Evolutionary conservation across 2,797 vertebrate species (phyloP), one percentile per base, ranked within the genome.

Genomic region (Malacoraja senta): DNA sequence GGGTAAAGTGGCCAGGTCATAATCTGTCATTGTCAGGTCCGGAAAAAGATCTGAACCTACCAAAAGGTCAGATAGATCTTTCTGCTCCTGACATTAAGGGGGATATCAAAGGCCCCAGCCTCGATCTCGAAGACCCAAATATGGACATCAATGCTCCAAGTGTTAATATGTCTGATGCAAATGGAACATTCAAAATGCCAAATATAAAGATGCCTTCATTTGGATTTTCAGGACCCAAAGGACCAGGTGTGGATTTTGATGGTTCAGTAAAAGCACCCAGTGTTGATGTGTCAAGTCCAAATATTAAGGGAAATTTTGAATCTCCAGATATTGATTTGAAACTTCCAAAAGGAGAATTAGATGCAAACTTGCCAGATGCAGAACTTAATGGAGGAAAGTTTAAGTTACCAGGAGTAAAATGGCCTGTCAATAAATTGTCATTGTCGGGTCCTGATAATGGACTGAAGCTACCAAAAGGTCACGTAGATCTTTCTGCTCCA

Each of bases 171-270:
- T 26, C 68, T 29, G 68, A 76, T 19, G 12, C 71, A 92, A 53
- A 58, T 17, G 24, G 12, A 15, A 92, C 74, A 76, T 72, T 26
- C 1, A 74, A 44, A 58, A 74, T 92, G 90, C 90, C 90, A 92
- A 76, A n/a, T 13, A 74, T 92, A 24, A 26, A 92, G 15, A 1
- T 92, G 4, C 90, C 90, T 8, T 58, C 71, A 21, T 72, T 92
- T 92, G 71, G 72, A 21, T 0, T 74, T 3, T 44, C 90, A 2
- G 44, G 44, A 53, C 44, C 94, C 29, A 97, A 96, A 95, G 94
- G 91, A 74, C 95, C 95, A 95, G 94, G 93, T 65, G 95, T 95
- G 77, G 94, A 95, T 8, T 26, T 93, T 15, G 90, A 94, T 93
- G 71, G 93, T 8, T 58, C n/a, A 91, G 19, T 65, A 95, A 93